phyloP scores from a whole-genome alignment of 2,113 vertebrate genomes.

The Cottus gobio region DNA sequence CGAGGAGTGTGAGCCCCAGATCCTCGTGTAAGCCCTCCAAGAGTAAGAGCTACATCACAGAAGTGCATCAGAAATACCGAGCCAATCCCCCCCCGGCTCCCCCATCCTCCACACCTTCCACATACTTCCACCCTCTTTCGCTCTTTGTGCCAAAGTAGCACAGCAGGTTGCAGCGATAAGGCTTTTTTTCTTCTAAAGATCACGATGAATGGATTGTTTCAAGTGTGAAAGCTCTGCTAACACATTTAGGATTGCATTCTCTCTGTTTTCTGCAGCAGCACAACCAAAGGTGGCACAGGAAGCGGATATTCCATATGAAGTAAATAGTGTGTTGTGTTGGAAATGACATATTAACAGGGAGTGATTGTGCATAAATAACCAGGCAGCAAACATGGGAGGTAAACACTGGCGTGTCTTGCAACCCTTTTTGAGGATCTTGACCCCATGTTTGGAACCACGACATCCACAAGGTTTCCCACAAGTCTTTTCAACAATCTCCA shows the following conservation, averaged over 20 bases:
- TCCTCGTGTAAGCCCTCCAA: conserved; percentile 26
- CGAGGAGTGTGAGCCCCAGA: conserved; percentile 21
- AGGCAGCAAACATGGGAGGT: not conserved
- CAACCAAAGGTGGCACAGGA: not conserved
- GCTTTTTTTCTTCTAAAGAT: conserved; percentile 31
- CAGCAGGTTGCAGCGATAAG: conserved; percentile 51
- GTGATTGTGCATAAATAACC: conserved; percentile 17
- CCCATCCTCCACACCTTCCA: not conserved
- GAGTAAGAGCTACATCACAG: conserved; percentile 44
- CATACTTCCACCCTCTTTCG: conserved; percentile 19
- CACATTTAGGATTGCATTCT: not conserved
- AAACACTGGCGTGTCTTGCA: not conserved
- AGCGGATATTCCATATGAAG: conserved; percentile 16
- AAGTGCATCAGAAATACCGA: conserved; percentile 24
- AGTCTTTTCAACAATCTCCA: not conserved
- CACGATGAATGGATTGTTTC: conserved; percentile 48
- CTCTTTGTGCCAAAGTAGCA: conserved; percentile 35
- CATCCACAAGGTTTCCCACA: not conserved
- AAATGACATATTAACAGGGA: conserved; percentile 20
- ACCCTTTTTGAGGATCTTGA: not conserved
- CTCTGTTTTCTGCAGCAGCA: conserved; percentile 9
- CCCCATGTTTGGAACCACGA: not conserved
- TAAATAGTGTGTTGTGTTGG: not conserved
- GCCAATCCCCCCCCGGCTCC: not conserved
- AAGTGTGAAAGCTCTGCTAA: conserved; percentile 24